Percentiles rank a stretch among this genome's conserved stretches.
Evolutionary conservation across 2,888 invertebrate genomes (phyloP).

Genomic region (Oxystoma pomonae): DNA sequence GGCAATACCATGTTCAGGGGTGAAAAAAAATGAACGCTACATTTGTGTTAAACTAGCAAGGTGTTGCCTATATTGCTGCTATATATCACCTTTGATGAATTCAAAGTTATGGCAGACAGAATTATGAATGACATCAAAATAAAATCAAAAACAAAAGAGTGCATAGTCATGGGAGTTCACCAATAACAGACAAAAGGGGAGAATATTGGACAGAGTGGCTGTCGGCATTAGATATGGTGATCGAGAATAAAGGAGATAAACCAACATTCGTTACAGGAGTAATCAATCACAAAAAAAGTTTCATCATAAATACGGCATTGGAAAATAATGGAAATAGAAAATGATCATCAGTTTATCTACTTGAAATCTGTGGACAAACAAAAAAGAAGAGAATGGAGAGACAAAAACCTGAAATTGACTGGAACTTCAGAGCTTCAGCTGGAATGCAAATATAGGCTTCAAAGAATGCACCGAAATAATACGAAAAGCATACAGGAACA

Average conservation of each 20-base stretch:
- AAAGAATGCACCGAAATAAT: neutral
- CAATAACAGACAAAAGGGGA: constrained; percentile 26
- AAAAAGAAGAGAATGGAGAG: neutral
- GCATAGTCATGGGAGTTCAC: constrained; percentile 26
- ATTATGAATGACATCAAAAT: neutral
- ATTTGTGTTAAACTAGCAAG: neutral
- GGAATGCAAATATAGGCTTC: neutral
- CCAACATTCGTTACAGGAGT: constrained; percentile 1
- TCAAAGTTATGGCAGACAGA: neutral
- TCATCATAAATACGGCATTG: neutral
- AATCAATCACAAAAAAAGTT: neutral
- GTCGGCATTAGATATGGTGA: constrained; percentile 21
- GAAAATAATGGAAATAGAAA: constrained; percentile 1
- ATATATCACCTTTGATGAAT: constrained; percentile 7
- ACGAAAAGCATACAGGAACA: neutral
- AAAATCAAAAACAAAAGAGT: neutral
- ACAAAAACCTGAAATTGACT: neutral
- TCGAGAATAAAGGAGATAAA: constrained; percentile 5
- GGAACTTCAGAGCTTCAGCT: neutral
- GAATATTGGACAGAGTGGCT: constrained; percentile 26
- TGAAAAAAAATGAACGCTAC: neutral
- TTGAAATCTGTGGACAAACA: neutral
- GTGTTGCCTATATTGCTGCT: constrained; percentile 3
- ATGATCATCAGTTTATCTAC: neutral
- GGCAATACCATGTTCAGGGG: neutral